Conservation (phyloP, 2,888 invertebrate species). For the Meta bourneti region DNA sequence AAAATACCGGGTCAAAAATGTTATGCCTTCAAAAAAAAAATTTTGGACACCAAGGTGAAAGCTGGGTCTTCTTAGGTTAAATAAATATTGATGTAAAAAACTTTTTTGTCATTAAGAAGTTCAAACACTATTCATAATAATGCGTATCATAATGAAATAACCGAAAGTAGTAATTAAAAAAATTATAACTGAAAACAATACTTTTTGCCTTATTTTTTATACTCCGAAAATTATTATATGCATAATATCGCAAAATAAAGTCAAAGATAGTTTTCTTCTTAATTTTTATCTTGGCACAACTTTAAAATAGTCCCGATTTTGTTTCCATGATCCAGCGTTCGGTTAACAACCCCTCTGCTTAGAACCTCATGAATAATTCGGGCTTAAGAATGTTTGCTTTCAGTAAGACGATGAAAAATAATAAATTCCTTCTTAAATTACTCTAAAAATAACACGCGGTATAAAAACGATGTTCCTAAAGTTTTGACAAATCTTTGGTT, state of each 20-base stretch:
- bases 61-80: constrained; percentile 2
- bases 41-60: neutral
- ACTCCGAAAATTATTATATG: constrained; percentile 12
- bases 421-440: neutral
- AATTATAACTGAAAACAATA: constrained; percentile 18
- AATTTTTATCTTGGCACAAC: neutral
- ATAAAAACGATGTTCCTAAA: neutral
- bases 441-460: constrained; percentile 32
- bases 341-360: constrained; percentile 37
- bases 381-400: constrained; percentile 43
- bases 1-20: constrained; percentile 1
- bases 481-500: neutral
- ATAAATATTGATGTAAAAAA: constrained; percentile 2
- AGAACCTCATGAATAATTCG: constrained; percentile 56
- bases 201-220: constrained; percentile 10
- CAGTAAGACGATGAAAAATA: constrained; percentile 1
- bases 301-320: constrained; percentile 15
- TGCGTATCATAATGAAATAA: neutral
- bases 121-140: constrained; percentile 9
- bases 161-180: constrained; percentile 21
- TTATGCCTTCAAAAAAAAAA: neutral
- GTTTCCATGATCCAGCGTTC: neutral
- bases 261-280: constrained; percentile 23
- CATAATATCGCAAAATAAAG: constrained; percentile 37
- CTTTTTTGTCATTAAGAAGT: neutral